Evolutionary conservation across 2,797 vertebrate genomes (phyloP).

Genomic region (Lagocephalus sceleratus): DNA sequence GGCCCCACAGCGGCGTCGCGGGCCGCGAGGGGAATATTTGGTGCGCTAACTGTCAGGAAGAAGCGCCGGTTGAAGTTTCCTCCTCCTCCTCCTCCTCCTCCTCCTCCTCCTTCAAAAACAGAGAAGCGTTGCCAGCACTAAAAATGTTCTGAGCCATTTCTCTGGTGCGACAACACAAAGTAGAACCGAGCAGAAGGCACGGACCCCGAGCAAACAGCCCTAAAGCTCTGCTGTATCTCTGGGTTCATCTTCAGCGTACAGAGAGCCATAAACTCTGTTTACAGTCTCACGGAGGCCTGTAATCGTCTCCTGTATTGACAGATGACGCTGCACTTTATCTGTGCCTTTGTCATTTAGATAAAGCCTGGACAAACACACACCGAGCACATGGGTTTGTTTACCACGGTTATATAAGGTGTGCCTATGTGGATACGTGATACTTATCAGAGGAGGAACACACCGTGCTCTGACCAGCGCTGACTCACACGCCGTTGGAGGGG

Average conservation of each 20-base stretch:
- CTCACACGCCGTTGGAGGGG: conserved; percentile 28
- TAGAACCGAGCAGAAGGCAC: too few relatives aligned
- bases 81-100: too few relatives aligned
- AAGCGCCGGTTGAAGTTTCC: too few relatives aligned
- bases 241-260: background rate
- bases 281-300: conserved; percentile 5
- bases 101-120: too few relatives aligned
- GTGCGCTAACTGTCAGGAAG: too few relatives aligned
- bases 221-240: too few relatives aligned
- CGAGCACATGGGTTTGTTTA: conserved; percentile 47
- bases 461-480: conserved; percentile 41
- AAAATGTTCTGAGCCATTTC: too few relatives aligned
- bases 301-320: conserved; percentile 27
- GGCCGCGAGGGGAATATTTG: too few relatives aligned
- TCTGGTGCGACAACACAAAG: too few relatives aligned
- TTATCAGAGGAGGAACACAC: conserved; percentile 39
- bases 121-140: too few relatives aligned
- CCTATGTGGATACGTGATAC: conserved; percentile 35
- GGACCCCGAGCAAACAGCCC: too few relatives aligned
- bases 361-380: conserved; percentile 22
- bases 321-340: conserved; percentile 22
- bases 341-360: conserved; percentile 18
- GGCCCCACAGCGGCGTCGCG: too few relatives aligned
- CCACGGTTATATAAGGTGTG: conserved; percentile 39
- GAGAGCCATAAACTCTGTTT: conserved; percentile 16